Evolutionary conservation across 2,888 invertebrate genomes (phyloP).

Genomic region (Hypomecis punctinalis): DNA sequence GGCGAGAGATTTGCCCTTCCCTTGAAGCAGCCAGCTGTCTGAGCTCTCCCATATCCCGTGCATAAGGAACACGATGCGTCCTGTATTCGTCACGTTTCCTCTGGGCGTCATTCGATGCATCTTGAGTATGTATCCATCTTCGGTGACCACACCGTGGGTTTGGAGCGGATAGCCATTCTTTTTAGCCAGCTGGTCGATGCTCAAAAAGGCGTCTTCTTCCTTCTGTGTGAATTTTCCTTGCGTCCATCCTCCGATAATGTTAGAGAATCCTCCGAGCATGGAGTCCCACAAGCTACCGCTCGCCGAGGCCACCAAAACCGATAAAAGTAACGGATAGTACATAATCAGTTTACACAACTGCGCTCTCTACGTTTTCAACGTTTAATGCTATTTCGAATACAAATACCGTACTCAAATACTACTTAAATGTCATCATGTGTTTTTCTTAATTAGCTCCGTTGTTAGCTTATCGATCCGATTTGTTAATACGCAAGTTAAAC

Average conservation of each 20-base stretch:
- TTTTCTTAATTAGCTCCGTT: slow-evolving; percentile 24
- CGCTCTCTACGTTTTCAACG: slow-evolving; percentile 2
- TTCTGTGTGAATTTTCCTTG: slow-evolving; percentile 40
- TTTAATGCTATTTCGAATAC: slow-evolving; percentile 8
- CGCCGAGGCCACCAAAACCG: slow-evolving; percentile 31
- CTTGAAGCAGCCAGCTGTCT: slow-evolving; percentile 74
- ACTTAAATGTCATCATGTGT: not conserved
- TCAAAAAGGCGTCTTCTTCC: slow-evolving; percentile 62
- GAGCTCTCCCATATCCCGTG: slow-evolving; percentile 89
- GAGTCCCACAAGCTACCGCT: slow-evolving; percentile 39
- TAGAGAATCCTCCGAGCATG: slow-evolving; percentile 21
- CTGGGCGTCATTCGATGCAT: slow-evolving; percentile 61
- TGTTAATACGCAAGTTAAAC: slow-evolving; percentile 10
- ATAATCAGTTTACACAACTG: slow-evolving; percentile 33
- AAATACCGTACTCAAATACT: slow-evolving; percentile 16
- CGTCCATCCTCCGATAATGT: slow-evolving; percentile 20
- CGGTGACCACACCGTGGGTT: slow-evolving; percentile 61
- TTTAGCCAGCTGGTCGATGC: slow-evolving; percentile 54
- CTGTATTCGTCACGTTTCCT: slow-evolving; percentile 41
- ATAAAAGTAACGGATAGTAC: slow-evolving; percentile 26
- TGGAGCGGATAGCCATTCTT: slow-evolving; percentile 64
- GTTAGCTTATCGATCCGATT: slow-evolving; percentile 17
- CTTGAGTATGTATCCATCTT: slow-evolving; percentile 67
- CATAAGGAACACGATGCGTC: slow-evolving; percentile 87
- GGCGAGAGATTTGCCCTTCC: slow-evolving; percentile 85